phyloP scores from a whole-genome alignment of 2,113 vertebrate genomes.

The Abramis brama region DNA sequence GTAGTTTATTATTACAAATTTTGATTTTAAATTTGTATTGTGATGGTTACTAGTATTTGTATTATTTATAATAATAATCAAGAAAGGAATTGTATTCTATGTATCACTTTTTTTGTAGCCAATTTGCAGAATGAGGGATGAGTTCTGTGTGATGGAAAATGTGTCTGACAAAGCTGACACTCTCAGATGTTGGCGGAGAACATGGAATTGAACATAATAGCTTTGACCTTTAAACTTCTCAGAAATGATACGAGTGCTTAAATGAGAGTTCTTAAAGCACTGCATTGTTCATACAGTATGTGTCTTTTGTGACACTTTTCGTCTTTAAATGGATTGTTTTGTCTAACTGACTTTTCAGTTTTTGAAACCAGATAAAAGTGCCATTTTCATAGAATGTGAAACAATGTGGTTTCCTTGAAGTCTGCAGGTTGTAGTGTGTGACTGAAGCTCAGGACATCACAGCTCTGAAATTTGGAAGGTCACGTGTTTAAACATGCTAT shows the following conservation, averaged over 20 bases:
- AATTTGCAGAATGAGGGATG: neutral
- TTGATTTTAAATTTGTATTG: neutral
- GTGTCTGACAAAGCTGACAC: conserved; percentile 7
- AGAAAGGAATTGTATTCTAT: neutral
- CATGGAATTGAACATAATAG: conserved; percentile 11
- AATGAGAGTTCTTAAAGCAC: neutral
- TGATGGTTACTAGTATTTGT: too few relatives aligned
- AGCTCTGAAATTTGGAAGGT: neutral
- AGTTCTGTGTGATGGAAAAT: conserved; percentile 12
- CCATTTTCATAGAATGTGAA: neutral
- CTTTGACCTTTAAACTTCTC: conserved; percentile 8
- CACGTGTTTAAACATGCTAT: neutral
- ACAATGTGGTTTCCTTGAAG: neutral
- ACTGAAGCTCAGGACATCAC: neutral
- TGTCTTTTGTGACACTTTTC: conserved; percentile 15
- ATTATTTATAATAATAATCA: neutral
- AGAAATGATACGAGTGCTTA: conserved; percentile 4
- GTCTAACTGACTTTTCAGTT: conserved; percentile 7
- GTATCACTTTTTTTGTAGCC: neutral
- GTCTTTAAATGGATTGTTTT: conserved; percentile 16
- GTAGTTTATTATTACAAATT: neutral
- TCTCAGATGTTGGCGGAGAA: neutral
- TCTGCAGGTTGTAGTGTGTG: neutral
- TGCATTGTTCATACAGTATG: neutral
- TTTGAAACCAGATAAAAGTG: neutral